These are phyloP conservation scores for Nephila pilipes DNA, from an alignment of 1,140 invertebrate genomes.

Conservation along the genomic window DNA sequence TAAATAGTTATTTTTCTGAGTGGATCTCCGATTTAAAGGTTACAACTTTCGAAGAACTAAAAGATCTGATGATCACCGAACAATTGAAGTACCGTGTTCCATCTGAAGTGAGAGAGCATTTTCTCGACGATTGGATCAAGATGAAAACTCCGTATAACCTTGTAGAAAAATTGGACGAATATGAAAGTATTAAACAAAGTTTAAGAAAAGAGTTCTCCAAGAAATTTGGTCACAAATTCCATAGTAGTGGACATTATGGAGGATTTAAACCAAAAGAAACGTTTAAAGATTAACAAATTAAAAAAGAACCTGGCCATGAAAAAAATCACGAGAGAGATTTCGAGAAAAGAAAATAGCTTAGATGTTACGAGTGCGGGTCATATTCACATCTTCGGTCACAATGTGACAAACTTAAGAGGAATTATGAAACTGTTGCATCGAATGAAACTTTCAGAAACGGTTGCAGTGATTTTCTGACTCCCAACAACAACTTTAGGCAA, in stretches of 20 bases:
- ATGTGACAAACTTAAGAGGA: slow-evolving; percentile 27
- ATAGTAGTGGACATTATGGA: background rate
- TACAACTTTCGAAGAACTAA: no score
- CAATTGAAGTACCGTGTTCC: no score
- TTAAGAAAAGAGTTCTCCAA: background rate
- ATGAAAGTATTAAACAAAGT: background rate
- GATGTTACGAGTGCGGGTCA: slow-evolving; percentile 26
- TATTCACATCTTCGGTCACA: slow-evolving; percentile 18
- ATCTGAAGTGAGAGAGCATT: no score
- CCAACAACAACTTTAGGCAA: background rate
- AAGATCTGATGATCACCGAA: no score
- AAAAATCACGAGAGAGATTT: background rate
- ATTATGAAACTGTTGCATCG: background rate
- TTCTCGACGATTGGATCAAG: background rate
- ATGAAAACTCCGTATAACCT: background rate
- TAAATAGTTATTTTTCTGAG: no score
- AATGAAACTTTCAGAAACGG: background rate
- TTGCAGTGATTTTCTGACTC: background rate
- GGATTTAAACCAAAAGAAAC: background rate
- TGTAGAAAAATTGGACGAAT: slow-evolving; percentile 8
- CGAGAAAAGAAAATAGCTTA: background rate
- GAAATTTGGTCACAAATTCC: background rate
- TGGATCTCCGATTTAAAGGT: no score
- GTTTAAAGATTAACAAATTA: background rate
- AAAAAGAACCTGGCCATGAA: background rate